A percentile compares a stretch with the other conserved stretches of the same genome.
Conservation (phyloP, 30 jellyfish, hydroid and myxozoan genomes). For the Turritopsis dohrnii region DNA sequence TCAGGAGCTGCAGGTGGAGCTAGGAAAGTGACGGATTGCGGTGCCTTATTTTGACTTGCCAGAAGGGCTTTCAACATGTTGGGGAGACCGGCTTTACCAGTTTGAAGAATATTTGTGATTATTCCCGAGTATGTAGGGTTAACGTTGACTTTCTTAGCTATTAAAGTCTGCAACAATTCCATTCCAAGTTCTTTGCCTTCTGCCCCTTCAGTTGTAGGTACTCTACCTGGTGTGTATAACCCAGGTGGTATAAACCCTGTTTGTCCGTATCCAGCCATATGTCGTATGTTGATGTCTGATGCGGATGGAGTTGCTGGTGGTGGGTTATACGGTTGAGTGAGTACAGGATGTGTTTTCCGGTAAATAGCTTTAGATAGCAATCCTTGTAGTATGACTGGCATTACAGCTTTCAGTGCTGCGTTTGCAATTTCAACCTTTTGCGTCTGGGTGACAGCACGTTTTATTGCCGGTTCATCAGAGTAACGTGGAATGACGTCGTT, state of each 20-base stretch:
- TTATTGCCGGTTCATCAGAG: not conserved
- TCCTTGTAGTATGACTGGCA: conserved; percentile 30
- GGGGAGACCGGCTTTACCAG: conserved; percentile 5
- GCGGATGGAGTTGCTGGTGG: not conserved
- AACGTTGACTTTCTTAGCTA: conserved; percentile 8
- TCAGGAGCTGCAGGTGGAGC: conserved; percentile 23
- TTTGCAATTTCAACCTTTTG: conserved; percentile 23
- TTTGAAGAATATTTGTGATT: not conserved
- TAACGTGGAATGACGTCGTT: conserved; percentile 1
- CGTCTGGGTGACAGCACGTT: not conserved
- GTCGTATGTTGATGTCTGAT: conserved; percentile 16
- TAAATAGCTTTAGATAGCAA: not conserved
- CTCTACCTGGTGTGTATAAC: not conserved
- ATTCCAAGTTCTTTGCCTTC: not conserved
- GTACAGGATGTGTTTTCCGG: conserved; percentile 7
- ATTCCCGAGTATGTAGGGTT: not conserved
- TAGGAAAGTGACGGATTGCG: not conserved
- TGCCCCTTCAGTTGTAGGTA: not conserved
- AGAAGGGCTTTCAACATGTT: not conserved
- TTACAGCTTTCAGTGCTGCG: conserved; percentile 26
- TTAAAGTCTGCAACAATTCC: not conserved
- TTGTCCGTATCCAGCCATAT: conserved; percentile 31
- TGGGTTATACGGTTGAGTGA: not conserved
- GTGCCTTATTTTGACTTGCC: not conserved
- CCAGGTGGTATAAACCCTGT: conserved; percentile 15